phyloP scores from a whole-genome alignment of 2,797 vertebrate genomes.

The Gila robusta region DNA sequence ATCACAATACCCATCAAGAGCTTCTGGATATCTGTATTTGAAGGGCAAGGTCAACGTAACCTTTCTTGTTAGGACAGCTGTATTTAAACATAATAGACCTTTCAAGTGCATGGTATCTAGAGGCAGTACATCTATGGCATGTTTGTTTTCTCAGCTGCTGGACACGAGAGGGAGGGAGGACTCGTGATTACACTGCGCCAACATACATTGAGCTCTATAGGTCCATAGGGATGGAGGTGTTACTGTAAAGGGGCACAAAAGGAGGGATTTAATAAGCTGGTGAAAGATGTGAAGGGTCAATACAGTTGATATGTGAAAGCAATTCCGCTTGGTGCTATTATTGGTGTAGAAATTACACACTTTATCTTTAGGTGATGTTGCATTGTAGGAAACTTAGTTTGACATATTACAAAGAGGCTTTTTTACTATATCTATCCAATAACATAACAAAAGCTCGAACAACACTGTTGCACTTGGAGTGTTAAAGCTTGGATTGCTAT shows the following conservation, averaged over 20 bases:
- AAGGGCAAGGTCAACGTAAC: conserved; percentile 44
- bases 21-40: conserved; percentile 4
- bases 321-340: not conserved
- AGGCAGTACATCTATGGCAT: conserved; percentile 60
- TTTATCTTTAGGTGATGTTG: not conserved
- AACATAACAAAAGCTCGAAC: not conserved
- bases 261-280: conserved; percentile 23
- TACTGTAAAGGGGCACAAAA: conserved; percentile 23
- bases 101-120: conserved; percentile 45
- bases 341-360: not conserved
- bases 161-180: conserved; percentile 39
- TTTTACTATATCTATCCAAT: not conserved
- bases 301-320: not conserved
- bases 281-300: conserved; percentile 21
- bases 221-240: conserved; percentile 20
- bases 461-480: not conserved
- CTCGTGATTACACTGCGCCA: conserved; percentile 45
- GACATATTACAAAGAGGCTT: conserved; percentile 7
- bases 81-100: conserved; percentile 47
- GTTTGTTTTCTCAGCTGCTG: conserved; percentile 66
- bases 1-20: conserved; percentile 14
- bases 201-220: conserved; percentile 46
- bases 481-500: not conserved
- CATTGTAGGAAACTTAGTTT: conserved; percentile 21
- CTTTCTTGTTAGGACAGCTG: conserved; percentile 52